Percentiles rank a stretch among this genome's conserved stretches.
phyloP scores from a whole-genome alignment of 2,888 invertebrate genomes.

The Smittia sp. region DNA sequence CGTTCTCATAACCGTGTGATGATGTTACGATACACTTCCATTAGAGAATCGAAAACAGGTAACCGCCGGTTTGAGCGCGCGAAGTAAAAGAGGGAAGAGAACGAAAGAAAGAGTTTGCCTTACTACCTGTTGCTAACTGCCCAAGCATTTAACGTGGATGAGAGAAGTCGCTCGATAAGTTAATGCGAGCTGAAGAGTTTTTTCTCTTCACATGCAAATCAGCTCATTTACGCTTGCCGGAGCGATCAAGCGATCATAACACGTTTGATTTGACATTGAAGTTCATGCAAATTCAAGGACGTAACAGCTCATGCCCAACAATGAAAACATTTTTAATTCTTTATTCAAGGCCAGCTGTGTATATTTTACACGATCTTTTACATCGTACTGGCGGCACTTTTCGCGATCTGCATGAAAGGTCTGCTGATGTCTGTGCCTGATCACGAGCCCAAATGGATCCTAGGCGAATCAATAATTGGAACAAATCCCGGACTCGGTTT shows the following conservation, averaged over 20 bases:
- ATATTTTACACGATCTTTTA: slow-evolving; percentile 89
- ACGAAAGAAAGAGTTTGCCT: not conserved
- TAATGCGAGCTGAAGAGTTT: too few relatives aligned
- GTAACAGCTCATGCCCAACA: too few relatives aligned
- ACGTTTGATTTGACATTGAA: too few relatives aligned
- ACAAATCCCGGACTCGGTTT: slow-evolving; percentile 64
- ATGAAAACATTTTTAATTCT: too few relatives aligned
- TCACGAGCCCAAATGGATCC: slow-evolving; percentile 70
- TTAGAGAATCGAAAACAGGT: not conserved
- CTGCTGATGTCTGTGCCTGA: slow-evolving; percentile 69
- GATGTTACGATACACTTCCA: slow-evolving; percentile 8
- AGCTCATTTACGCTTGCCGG: too few relatives aligned
- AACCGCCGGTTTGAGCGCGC: not conserved
- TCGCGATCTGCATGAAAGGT: slow-evolving; percentile 81
- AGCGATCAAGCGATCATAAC: too few relatives aligned
- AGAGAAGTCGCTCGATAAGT: too few relatives aligned
- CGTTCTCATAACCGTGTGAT: not conserved
- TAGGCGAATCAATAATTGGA: slow-evolving; percentile 74
- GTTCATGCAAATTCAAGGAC: too few relatives aligned
- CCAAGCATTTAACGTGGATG: too few relatives aligned
- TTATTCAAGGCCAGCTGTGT: slow-evolving; percentile 70
- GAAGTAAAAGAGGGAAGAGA: not conserved
- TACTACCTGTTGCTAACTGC: not conserved
- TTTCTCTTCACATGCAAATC: too few relatives aligned
- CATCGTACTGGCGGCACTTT: slow-evolving; percentile 75